Conservation (phyloP, 64 coral and sea anemone species). For the Porites australiensis region DNA sequence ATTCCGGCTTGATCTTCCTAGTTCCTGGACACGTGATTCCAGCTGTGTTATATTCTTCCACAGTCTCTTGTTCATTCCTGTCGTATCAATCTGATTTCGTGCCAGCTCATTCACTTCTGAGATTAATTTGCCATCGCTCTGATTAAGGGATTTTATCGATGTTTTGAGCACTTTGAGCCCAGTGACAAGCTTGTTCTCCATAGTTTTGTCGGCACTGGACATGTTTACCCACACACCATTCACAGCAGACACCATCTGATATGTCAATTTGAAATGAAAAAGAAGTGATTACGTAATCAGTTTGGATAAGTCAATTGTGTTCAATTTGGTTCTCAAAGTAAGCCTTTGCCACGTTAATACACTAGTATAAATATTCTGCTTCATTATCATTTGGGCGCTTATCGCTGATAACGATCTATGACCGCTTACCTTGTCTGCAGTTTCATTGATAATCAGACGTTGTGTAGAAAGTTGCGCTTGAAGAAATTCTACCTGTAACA, state of each 20-base stretch:
- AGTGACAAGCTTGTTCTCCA: constrained; percentile 3
- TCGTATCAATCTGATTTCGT: neutral
- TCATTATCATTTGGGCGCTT: too few species aligned
- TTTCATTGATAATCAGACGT: neutral
- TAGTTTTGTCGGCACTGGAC: neutral
- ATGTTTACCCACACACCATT: constrained; percentile 49
- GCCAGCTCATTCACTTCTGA: neutral
- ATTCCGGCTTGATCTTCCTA: neutral
- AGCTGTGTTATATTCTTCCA: constrained; percentile 1
- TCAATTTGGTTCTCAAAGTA: too few species aligned
- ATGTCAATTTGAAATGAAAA: too few species aligned
- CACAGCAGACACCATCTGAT: neutral
- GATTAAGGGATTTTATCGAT: neutral
- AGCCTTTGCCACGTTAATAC: too few species aligned
- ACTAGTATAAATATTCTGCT: too few species aligned
- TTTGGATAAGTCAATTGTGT: too few species aligned
- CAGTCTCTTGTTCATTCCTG: neutral
- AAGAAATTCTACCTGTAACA: neutral
- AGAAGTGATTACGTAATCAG: too few species aligned
- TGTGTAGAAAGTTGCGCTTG: neutral
- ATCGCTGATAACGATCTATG: too few species aligned
- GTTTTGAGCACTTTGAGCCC: constrained; percentile 3
- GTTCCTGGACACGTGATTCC: neutral
- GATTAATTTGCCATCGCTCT: neutral
- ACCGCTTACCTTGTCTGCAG: constrained; percentile 5